These are phyloP conservation scores for Odontomyia ornata DNA, from an alignment of 2,888 invertebrate genomes.

Conservation along the genomic window DNA sequence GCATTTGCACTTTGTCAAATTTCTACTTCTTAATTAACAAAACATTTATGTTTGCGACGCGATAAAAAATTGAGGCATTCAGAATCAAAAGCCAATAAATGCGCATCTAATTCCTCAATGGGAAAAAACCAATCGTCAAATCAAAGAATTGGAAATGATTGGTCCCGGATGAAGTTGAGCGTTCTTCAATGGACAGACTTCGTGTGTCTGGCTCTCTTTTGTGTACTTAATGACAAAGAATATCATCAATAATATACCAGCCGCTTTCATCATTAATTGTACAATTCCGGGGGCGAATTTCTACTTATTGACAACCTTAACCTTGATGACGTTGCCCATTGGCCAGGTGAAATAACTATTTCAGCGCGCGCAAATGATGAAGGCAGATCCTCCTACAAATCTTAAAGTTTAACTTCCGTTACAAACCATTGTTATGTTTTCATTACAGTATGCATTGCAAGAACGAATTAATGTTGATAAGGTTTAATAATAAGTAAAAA, in stretches of 20 bases:
- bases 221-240: constrained; percentile 30
- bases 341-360: neutral
- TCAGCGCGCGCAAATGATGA: neutral
- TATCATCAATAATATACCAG: constrained; percentile 22
- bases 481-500: no score
- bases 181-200: neutral
- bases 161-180: constrained; percentile 11
- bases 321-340: constrained; percentile 35
- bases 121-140: neutral
- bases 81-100: neutral
- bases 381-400: neutral
- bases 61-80: constrained; percentile 13
- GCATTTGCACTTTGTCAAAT: neutral
- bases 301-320: constrained; percentile 32
- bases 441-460: no score
- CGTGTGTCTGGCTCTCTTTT: neutral
- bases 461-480: no score
- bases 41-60: neutral
- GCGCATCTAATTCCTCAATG: neutral
- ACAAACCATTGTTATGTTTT: no score
- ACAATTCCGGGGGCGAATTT: constrained; percentile 38
- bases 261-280: constrained; percentile 37
- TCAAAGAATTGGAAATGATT: constrained; percentile 8
- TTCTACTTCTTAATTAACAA: constrained; percentile 13
- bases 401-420: neutral